A percentile compares a stretch with the other conserved stretches of the same genome.
Evolutionary conservation across 2,888 invertebrate species (phyloP).

Genomic region (Stenodema calcarata): DNA sequence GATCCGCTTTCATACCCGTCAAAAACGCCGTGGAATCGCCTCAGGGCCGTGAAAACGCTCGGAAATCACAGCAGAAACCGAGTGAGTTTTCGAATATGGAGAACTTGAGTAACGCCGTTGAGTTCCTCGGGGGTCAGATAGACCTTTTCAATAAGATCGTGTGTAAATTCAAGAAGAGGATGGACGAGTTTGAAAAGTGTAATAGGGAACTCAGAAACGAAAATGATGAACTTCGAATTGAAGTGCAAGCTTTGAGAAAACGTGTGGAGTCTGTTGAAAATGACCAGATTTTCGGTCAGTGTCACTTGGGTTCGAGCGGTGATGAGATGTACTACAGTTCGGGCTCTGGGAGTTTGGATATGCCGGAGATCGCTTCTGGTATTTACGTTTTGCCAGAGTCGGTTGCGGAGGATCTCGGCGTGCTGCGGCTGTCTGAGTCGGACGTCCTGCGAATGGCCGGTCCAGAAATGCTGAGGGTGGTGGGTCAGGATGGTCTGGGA

Average conservation of each 20-base stretch:
- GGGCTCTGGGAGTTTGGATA: background rate
- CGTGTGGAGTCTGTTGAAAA: background rate
- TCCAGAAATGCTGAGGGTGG: background rate
- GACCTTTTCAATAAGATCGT: slow-evolving; percentile 37
- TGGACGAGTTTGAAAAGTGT: slow-evolving; percentile 16
- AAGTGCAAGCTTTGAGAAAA: background rate
- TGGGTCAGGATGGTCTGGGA: too few relatives aligned
- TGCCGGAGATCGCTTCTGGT: background rate
- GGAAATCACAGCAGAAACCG: background rate
- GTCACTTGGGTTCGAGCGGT: background rate
- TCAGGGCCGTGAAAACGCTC: background rate
- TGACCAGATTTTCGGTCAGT: background rate
- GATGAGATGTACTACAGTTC: background rate
- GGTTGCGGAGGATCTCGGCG: background rate
- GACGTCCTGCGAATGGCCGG: background rate
- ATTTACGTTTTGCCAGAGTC: background rate
- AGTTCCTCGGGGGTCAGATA: slow-evolving; percentile 30
- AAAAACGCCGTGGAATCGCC: background rate
- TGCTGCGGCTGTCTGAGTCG: too few relatives aligned
- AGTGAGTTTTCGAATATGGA: background rate
- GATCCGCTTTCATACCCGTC: background rate
- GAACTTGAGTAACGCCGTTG: background rate
- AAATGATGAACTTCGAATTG: background rate
- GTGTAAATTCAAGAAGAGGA: slow-evolving; percentile 1
- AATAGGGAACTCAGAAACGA: slow-evolving; percentile 12